A percentile compares a stretch with the other conserved stretches of the same genome.
phyloP scores from a whole-genome alignment of 1,140 invertebrate species.

The Drosophila mayri region DNA sequence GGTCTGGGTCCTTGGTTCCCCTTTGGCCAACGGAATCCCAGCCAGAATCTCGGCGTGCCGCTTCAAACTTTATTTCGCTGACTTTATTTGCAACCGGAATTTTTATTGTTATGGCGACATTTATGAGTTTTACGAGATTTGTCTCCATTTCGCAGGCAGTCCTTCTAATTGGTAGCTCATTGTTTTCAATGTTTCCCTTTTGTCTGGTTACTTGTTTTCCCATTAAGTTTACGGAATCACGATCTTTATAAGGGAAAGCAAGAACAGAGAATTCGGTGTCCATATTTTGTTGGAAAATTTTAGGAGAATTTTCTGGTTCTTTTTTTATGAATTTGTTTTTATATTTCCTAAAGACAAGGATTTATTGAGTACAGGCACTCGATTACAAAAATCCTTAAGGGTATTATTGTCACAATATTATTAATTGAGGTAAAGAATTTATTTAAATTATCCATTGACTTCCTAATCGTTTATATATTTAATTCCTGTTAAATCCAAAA shows the following conservation, averaged over 20 bases:
- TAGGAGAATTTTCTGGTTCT: background rate
- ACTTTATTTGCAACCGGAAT: conserved; percentile 81
- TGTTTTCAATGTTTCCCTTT: conserved; percentile 41
- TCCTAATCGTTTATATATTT: background rate
- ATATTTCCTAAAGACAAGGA: background rate
- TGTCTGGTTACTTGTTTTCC: conserved; percentile 31
- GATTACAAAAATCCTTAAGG: background rate
- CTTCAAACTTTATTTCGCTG: conserved; percentile 63
- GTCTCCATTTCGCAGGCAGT: conserved; percentile 34
- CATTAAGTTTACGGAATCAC: conserved; percentile 19
- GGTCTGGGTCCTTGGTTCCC: background rate
- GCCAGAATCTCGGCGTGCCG: conserved; percentile 50
- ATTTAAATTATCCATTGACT: background rate
- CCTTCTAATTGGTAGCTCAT: conserved; percentile 66
- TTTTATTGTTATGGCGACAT: conserved; percentile 80
- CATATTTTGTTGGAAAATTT: background rate
- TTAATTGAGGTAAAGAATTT: background rate
- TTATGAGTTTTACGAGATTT: conserved; percentile 76
- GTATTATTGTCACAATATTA: background rate
- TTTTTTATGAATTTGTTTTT: background rate
- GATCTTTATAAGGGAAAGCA: background rate
- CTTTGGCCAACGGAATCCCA: conserved; percentile 36
- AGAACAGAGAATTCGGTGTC: too few relatives aligned
- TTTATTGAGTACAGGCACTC: background rate
- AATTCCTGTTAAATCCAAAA: background rate